A percentile compares a stretch with the other conserved stretches of the same genome.
These are phyloP conservation scores for Chloroclystis v-ata DNA, from an alignment of 2,888 invertebrate genomes.

Conservation along the genomic window DNA sequence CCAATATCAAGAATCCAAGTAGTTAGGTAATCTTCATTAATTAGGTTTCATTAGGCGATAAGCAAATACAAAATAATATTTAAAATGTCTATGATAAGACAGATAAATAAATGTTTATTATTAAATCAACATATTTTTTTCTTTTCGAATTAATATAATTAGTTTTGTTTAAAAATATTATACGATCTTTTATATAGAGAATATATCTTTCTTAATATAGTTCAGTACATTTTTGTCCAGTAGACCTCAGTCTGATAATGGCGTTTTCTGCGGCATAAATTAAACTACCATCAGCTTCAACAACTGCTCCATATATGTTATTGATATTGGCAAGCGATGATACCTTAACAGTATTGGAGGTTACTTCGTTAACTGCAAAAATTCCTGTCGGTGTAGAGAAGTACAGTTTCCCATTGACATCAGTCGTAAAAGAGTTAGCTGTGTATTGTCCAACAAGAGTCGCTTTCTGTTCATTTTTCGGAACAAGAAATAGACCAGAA, in stretches of 20 bases:
- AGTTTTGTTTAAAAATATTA: too few relatives aligned
- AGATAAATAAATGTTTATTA: too few relatives aligned
- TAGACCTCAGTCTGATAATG: conserved; percentile 36
- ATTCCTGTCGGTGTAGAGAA: conserved; percentile 36
- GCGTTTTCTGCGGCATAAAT: conserved; percentile 36
- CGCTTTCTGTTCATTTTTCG: conserved; percentile 16
- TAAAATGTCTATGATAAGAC: too few relatives aligned
- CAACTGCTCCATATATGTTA: conserved; percentile 32
- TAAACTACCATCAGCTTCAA: conserved; percentile 36
- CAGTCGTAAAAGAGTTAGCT: conserved; percentile 36
- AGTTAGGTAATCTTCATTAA: too few relatives aligned
- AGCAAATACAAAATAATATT: too few relatives aligned
- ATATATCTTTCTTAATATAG: conserved; percentile 7
- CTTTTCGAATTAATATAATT: too few relatives aligned
- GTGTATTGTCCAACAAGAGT: conserved; percentile 24
- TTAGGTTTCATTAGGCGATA: too few relatives aligned
- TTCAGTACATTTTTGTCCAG: conserved; percentile 24
- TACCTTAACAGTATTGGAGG: conserved; percentile 6
- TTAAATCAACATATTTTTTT: too few relatives aligned
- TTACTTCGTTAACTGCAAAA: conserved; percentile 27
- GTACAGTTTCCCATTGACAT: conserved; percentile 36
- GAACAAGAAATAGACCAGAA: conserved; percentile 38
- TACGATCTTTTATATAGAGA: too few relatives aligned
- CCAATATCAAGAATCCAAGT: too few relatives aligned
- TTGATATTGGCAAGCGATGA: conserved; percentile 27